A percentile compares a stretch with the other conserved stretches of the same genome.
These are phyloP conservation scores for Anoncus sp. DNA, from an alignment of 2,888 invertebrate species.

Conservation along the genomic window DNA sequence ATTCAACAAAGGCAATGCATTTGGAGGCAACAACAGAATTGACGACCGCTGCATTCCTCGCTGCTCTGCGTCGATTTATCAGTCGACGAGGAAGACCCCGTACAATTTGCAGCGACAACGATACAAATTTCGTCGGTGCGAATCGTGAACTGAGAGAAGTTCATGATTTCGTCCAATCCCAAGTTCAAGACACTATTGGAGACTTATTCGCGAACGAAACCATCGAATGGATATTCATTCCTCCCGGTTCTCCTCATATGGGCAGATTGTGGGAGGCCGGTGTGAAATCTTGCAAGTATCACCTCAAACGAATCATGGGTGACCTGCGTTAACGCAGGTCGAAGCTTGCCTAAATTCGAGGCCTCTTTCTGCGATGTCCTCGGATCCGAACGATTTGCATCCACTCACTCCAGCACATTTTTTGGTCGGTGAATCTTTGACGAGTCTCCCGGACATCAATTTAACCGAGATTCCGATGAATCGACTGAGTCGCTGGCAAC, in stretches of 20 bases:
- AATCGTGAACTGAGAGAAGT: neutral
- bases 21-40: neutral
- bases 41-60: conserved; percentile 3
- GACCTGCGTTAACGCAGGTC: conserved; percentile 20
- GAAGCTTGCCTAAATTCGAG: conserved; percentile 54
- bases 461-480: conserved; percentile 15
- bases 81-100: neutral
- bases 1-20: neutral
- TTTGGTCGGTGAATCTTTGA: conserved; percentile 12
- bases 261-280: too few species aligned
- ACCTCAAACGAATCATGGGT: conserved; percentile 4
- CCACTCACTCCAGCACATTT: too few species aligned
- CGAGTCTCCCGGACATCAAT: conserved; percentile 58
- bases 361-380: conserved; percentile 41
- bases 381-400: conserved; percentile 36
- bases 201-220: conserved; percentile 3
- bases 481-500: conserved; percentile 45
- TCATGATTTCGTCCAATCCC: neutral
- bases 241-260: conserved; percentile 48
- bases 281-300: conserved; percentile 13
- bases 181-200: neutral
- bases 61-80: conserved; percentile 8
- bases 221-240: conserved; percentile 50
- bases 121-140: conserved; percentile 25
- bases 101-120: conserved; percentile 13